Percentiles rank a stretch among this genome's conserved stretches.
phyloP scores from a whole-genome alignment of 1,140 invertebrate species.

The Lordiphosa mommai region DNA sequence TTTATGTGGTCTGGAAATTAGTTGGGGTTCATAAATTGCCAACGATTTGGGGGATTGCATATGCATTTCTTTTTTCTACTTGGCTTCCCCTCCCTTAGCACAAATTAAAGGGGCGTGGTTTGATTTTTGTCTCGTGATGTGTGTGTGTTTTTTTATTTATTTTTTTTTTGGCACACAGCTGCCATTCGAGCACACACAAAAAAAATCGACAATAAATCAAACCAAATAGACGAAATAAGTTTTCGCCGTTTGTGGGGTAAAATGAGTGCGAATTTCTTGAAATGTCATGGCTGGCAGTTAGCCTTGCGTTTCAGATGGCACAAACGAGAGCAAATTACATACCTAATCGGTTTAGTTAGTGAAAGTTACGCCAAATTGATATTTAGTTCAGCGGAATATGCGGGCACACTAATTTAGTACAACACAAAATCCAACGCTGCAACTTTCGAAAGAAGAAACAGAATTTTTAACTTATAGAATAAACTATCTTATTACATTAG shows the following conservation, averaged over 20 bases:
- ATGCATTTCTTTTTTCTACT: constrained; percentile 9
- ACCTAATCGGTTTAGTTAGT: neutral
- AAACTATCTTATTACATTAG: too few species aligned
- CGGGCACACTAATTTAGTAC: neutral
- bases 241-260: constrained; percentile 15
- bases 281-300: constrained; percentile 72
- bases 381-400: neutral
- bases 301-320: constrained; percentile 49
- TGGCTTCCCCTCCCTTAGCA: constrained; percentile 34
- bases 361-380: neutral
- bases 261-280: constrained; percentile 66
- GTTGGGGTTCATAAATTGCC: constrained; percentile 40
- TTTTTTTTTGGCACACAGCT: constrained; percentile 51
- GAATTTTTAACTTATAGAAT: too few species aligned
- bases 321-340: neutral
- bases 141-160: constrained; percentile 7
- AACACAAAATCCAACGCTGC: too few species aligned
- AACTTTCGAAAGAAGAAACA: too few species aligned
- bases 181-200: constrained; percentile 28
- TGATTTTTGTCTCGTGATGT: constrained; percentile 36
- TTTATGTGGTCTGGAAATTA: constrained; percentile 52
- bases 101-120: constrained; percentile 35
- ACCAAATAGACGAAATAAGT: constrained; percentile 57
- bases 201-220: constrained; percentile 59
- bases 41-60: constrained; percentile 7